A percentile compares a stretch with the other conserved stretches of the same genome.
Conservation (phyloP, 2,113 vertebrate species). For the Notothenia coriiceps region DNA sequence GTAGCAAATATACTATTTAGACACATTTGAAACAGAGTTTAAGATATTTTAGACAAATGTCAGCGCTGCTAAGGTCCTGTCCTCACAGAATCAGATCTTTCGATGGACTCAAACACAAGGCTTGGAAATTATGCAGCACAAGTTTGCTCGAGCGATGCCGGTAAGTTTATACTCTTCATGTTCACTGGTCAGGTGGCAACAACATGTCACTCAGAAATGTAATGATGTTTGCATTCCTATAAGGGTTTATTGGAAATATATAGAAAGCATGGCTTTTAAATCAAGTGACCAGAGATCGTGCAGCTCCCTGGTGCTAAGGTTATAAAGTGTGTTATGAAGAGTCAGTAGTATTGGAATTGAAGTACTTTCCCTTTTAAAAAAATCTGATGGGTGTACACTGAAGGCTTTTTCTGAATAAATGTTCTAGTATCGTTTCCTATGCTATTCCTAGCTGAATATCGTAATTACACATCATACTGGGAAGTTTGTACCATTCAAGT, state of each 20-base stretch:
- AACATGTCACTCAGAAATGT: background rate
- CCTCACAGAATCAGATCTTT: conserved; percentile 9
- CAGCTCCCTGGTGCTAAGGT: too few species aligned
- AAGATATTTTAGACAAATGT: conserved; percentile 23
- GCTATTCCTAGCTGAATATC: too few species aligned
- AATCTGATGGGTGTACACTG: too few species aligned
- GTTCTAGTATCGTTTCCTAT: too few species aligned
- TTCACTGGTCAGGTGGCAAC: background rate
- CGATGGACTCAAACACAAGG: conserved; percentile 3
- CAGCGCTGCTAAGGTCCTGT: background rate
- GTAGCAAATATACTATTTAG: background rate
- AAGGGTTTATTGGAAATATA: background rate
- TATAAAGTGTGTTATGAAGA: too few species aligned
- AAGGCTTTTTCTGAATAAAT: too few species aligned
- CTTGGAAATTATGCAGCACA: conserved; percentile 30
- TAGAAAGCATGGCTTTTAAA: too few species aligned
- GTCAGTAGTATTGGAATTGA: too few species aligned
- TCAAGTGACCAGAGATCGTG: too few species aligned
- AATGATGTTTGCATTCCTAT: background rate
- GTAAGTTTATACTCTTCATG: conserved; percentile 38
- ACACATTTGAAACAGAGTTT: background rate
- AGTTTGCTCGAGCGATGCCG: conserved; percentile 23
- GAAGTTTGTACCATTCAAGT: too few species aligned
- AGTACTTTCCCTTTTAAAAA: too few species aligned
- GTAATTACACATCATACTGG: too few species aligned